These are phyloP conservation scores for Anticlea derivata DNA, from an alignment of 2,888 invertebrate genomes.

Conservation along the genomic window DNA sequence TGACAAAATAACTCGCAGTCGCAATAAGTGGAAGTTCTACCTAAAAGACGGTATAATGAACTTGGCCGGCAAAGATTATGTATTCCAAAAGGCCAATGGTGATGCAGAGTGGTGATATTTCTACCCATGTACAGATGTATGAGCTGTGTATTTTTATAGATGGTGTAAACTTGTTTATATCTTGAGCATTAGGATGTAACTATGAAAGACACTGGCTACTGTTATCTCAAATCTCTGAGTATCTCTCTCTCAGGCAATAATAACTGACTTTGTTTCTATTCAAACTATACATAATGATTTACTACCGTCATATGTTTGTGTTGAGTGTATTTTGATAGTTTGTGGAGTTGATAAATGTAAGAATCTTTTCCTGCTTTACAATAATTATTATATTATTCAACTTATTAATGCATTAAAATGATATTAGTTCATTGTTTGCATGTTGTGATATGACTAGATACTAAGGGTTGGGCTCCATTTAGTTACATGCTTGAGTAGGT, in stretches of 20 bases:
- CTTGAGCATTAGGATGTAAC: slow-evolving; percentile 55
- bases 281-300: background rate
- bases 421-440: slow-evolving; percentile 13
- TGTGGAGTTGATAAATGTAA: slow-evolving; percentile 6
- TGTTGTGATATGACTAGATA: slow-evolving; percentile 17
- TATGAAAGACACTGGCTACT: slow-evolving; percentile 47
- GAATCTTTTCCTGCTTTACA: slow-evolving; percentile 9
- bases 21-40: slow-evolving; percentile 99
- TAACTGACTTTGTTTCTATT: slow-evolving; percentile 15
- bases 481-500: background rate
- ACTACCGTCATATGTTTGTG: slow-evolving; percentile 8
- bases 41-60: slow-evolving; percentile 99
- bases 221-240: slow-evolving; percentile 44
- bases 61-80: slow-evolving; percentile 98
- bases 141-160: slow-evolving; percentile 65
- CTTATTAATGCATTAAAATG: slow-evolving; percentile 15
- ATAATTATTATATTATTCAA: background rate
- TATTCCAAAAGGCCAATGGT: slow-evolving; percentile 99
- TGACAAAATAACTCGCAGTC: slow-evolving; percentile 99
- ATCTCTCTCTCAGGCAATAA: slow-evolving; percentile 8
- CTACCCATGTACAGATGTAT: slow-evolving; percentile 45
- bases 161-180: slow-evolving; percentile 62
- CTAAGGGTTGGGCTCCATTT: background rate
- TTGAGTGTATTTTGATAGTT: slow-evolving; percentile 23
- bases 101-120: slow-evolving; percentile 98